Evolutionary conservation across 2,797 vertebrate genomes (phyloP).

Genomic region (Remorina albescens): DNA sequence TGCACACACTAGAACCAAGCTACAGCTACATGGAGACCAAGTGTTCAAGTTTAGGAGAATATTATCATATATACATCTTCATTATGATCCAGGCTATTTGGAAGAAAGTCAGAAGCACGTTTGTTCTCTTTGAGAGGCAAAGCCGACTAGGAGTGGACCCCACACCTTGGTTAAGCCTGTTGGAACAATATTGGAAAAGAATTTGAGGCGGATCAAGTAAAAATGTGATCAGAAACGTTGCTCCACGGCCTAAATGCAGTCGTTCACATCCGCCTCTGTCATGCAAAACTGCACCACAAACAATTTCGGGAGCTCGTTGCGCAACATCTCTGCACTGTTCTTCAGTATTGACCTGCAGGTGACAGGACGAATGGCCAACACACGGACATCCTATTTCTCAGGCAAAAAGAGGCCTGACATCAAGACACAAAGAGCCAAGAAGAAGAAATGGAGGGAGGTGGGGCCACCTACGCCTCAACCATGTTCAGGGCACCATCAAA

Average conservation of each 20-base stretch:
- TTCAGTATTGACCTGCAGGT: conserved; percentile 40
- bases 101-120: conserved; percentile 57
- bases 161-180: conserved; percentile 1
- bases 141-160: conserved; percentile 2
- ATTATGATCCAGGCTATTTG: conserved; percentile 27
- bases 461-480: conserved; percentile 35
- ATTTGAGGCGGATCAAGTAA: conserved; percentile 21
- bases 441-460: neutral
- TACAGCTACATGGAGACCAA: conserved; percentile 43
- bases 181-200: conserved; percentile 33
- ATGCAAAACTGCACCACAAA: conserved; percentile 21
- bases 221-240: neutral
- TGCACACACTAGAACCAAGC: conserved; percentile 56
- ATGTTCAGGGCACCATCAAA: conserved; percentile 66
- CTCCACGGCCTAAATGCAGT: conserved; percentile 24
- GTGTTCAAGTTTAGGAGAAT: conserved; percentile 60
- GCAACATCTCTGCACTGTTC: conserved; percentile 20
- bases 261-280: conserved; percentile 46
- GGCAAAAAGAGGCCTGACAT: conserved; percentile 15
- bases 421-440: conserved; percentile 43
- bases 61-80: conserved; percentile 25
- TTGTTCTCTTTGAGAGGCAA: conserved; percentile 39
- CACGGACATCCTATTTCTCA: conserved; percentile 19
- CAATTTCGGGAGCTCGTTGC: neutral
- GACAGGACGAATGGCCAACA: conserved; percentile 25